Conservation (phyloP, 2,797 vertebrate genomes). For the Mormyrus hasselquistii region DNA sequence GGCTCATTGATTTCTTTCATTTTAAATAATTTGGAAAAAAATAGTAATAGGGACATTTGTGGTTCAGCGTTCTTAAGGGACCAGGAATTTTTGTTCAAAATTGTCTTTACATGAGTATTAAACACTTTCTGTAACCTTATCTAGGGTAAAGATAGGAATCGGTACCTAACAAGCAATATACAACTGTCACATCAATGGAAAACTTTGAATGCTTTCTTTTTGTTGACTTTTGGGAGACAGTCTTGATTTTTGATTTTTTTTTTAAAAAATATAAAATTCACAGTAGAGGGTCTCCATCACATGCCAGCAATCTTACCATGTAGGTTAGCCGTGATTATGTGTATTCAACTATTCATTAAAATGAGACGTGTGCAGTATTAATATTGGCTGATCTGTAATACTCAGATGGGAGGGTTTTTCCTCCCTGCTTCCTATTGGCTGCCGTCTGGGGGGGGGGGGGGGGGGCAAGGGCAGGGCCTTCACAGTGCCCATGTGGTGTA, state of each 20-base stretch:
- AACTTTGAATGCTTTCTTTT: not conserved
- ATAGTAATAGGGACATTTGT: not conserved
- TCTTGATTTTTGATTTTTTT: not conserved
- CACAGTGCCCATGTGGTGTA: constrained; percentile 17
- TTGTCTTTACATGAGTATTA: not conserved
- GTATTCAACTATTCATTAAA: not conserved
- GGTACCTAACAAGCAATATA: not conserved
- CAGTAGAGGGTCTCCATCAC: not conserved
- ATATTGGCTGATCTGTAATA: not conserved
- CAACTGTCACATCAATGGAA: not conserved
- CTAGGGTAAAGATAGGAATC: not conserved
- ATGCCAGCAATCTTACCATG: not conserved
- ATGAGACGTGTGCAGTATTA: not conserved
- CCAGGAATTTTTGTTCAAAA: not conserved
- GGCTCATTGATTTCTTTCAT: not conserved
- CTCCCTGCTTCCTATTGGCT: constrained; percentile 29
- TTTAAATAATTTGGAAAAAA: not conserved
- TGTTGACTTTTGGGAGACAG: not conserved
- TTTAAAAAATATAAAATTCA: not conserved
- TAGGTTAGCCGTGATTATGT: not conserved
- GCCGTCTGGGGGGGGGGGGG: not conserved
- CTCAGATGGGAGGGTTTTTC: not conserved
- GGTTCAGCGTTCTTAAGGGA: not conserved
- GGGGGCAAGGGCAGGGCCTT: not conserved
- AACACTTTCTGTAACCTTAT: not conserved